A percentile compares a stretch with the other conserved stretches of the same genome.
Conservation (phyloP, 2,888 invertebrate species). For the Aleiodes alternator region DNA sequence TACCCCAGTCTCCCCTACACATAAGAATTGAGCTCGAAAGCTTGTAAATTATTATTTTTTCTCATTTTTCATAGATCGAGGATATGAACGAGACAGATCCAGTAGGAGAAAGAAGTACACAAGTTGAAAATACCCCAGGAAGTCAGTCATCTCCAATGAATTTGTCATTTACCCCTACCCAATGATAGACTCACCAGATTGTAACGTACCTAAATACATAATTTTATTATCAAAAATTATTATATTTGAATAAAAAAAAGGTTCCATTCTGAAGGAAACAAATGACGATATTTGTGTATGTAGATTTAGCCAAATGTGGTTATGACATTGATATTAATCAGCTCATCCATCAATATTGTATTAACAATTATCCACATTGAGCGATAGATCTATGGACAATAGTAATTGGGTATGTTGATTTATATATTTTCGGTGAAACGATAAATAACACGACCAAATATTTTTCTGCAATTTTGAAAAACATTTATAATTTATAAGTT, state of each 20-base stretch:
- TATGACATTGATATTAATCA: constrained; percentile 3
- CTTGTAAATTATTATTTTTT: not conserved
- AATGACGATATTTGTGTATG: not conserved
- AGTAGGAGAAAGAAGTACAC: constrained; percentile 61
- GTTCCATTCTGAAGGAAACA: not conserved
- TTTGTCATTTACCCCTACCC: constrained; percentile 70
- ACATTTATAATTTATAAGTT: not conserved
- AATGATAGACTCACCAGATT: constrained; percentile 54
- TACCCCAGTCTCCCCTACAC: not conserved
- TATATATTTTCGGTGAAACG: not conserved
- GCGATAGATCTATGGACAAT: not conserved
- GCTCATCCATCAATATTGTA: not conserved
- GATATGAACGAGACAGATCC: constrained; percentile 74
- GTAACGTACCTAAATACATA: constrained; percentile 36
- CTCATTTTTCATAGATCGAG: constrained; percentile 63
- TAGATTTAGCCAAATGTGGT: not conserved
- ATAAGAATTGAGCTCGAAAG: not conserved
- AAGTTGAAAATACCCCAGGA: constrained; percentile 62
- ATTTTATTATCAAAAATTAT: not conserved
- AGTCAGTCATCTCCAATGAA: constrained; percentile 73
- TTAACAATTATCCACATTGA: no score
- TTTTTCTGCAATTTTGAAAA: not conserved
- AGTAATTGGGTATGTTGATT: not conserved
- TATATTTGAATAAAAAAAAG: not conserved
- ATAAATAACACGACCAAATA: not conserved